Percentiles rank a stretch among this genome's conserved stretches.
phyloP scores from a whole-genome alignment of 2,797 vertebrate genomes.

The Rhabdomys pumilio region DNA sequence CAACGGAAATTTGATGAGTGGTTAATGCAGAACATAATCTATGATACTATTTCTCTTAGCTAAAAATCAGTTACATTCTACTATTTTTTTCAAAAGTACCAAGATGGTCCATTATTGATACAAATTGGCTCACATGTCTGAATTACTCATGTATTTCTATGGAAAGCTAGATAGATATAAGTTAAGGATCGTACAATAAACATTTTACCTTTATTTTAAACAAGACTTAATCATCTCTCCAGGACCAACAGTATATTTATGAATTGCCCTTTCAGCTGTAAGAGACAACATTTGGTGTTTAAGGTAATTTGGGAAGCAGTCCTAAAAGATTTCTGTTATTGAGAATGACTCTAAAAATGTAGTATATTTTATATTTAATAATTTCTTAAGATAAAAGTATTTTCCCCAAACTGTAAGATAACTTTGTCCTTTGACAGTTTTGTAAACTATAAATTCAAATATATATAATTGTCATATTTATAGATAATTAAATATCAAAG shows the following conservation, averaged over 20 bases:
- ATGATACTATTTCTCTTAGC: neutral
- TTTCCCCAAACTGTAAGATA: slow-evolving; percentile 21
- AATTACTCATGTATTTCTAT: neutral
- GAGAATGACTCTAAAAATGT: slow-evolving; percentile 8
- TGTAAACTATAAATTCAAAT: slow-evolving; percentile 11
- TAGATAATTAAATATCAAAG: slow-evolving; percentile 12
- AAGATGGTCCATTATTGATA: neutral
- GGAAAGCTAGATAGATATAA: neutral
- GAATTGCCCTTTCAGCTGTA: neutral
- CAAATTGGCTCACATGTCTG: neutral
- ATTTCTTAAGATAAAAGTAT: slow-evolving; percentile 41
- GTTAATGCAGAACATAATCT: neutral
- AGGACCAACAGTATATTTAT: neutral
- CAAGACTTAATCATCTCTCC: neutral
- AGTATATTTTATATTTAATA: slow-evolving; percentile 9
- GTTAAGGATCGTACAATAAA: neutral
- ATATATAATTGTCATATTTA: neutral
- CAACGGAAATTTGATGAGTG: neutral
- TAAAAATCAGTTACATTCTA: neutral
- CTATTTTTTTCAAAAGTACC: neutral
- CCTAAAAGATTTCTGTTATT: neutral
- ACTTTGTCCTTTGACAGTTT: slow-evolving; percentile 36
- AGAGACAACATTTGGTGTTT: neutral
- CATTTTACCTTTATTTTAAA: neutral
- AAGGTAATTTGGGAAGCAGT: neutral